These are phyloP conservation scores for Pipistrellus pipistrellus DNA, from an alignment of 2,797 vertebrate species.

Conservation along the genomic window DNA sequence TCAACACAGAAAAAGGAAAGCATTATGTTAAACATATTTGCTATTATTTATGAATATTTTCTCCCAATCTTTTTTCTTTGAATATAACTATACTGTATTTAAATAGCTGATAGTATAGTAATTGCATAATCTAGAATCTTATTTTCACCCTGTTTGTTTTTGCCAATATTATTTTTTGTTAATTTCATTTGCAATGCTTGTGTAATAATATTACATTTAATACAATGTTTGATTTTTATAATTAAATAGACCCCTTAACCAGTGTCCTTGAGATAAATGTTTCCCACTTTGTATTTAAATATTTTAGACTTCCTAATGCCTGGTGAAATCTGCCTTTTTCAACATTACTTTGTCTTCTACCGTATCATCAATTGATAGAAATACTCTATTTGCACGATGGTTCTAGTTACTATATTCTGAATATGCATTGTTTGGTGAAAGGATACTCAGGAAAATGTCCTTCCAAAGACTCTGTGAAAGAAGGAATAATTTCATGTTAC, in stretches of 20 bases:
- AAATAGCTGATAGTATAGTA: not conserved
- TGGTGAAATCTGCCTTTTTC: not conserved
- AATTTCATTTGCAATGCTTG: not conserved
- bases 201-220: not conserved
- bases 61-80: not conserved
- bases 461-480: not conserved
- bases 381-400: not conserved
- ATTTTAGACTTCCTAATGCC: not conserved
- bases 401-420: not conserved
- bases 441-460: not conserved
- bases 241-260: not conserved
- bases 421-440: not conserved
- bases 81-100: not conserved
- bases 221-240: not conserved
- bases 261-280: not conserved
- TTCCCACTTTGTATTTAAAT: not conserved
- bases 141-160: not conserved
- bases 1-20: not conserved
- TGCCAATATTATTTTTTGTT: not conserved
- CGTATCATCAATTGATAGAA: not conserved
- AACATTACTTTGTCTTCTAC: not conserved
- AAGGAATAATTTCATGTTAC: not conserved
- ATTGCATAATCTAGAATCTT: not conserved
- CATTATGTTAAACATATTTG: slow-evolving; percentile 3
- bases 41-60: slow-evolving; percentile 5